Conservation (phyloP, 2,888 invertebrate genomes). For the Eupithecia centaureata region DNA sequence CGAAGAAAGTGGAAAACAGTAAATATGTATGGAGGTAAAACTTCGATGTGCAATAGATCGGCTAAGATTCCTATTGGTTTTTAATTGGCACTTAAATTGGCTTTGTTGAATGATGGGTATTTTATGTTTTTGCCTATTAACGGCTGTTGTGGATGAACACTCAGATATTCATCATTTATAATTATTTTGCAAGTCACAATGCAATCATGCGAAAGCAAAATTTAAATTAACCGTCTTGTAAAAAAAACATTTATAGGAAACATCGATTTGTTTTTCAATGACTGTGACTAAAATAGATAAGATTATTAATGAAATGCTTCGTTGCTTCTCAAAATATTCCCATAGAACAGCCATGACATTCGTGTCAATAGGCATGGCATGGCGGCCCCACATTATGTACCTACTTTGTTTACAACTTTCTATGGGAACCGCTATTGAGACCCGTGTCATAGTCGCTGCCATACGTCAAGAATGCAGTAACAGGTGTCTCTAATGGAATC, state of each 20-base stretch:
- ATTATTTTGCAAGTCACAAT: background rate
- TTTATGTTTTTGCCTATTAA: conserved; percentile 21
- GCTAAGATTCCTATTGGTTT: conserved; percentile 68
- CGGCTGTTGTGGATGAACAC: background rate
- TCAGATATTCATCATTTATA: background rate
- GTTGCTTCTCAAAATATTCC: conserved; percentile 6
- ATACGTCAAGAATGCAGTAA: conserved; percentile 19
- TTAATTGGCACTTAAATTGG: conserved; percentile 50
- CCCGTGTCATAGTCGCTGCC: conserved; percentile 16
- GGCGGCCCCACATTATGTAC: conserved; percentile 10
- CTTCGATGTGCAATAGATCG: conserved; percentile 57
- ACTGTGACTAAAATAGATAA: no score
- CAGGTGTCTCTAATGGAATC: conserved; percentile 1
- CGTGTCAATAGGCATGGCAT: conserved; percentile 19
- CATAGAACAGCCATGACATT: conserved; percentile 25
- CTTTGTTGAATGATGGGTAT: conserved; percentile 33
- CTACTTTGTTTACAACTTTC: conserved; percentile 72
- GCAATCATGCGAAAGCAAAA: background rate
- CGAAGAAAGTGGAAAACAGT: conserved; percentile 67
- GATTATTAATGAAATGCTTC: conserved; percentile 9
- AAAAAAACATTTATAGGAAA: background rate
- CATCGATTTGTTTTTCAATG: background rate
- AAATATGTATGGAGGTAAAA: conserved; percentile 57
- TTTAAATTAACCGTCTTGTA: background rate
- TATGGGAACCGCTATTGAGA: conserved; percentile 67